Evolutionary conservation across 2,888 invertebrate genomes (phyloP), one percentile per base, ranked within the genome.

Genomic region (Nesidiocoris tenuis): DNA sequence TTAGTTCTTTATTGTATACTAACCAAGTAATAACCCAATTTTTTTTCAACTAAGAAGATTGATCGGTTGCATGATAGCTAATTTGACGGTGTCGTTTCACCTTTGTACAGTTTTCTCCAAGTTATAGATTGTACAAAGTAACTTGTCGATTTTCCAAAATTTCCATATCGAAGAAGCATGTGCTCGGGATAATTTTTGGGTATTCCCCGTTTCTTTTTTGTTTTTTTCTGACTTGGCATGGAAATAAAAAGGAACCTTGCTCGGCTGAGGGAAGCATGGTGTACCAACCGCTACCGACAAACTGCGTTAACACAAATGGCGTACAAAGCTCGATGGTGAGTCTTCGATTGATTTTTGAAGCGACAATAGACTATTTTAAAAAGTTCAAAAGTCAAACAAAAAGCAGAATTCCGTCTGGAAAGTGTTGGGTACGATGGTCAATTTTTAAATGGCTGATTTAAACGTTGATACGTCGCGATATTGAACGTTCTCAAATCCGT

Each of bases 281-380:
- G 64, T 81, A 81, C 77, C 81, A 80, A 77, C 81, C 81, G 66
- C 79, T 81, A 56, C 81, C 81, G 39, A 81, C 81, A 77, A 81
- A 81, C 78, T 80, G 80, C 17, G 66, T 64, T 18, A 25, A 39
- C 74, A 74, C 19, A 23, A 65, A 74, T 24, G 74, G 74, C 74
- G 65, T 74, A n/a, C 74, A 74, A 25, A 64, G 56, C 24, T 78
- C 78, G 39, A 61, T 59, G 71, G 78, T 78, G 74, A 77, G 78
- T 76, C 16, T 7, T 54, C 55, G 9, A 54, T n/a, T n/a, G n/a
- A n/a, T n/a, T n/a, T n/a, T n/a, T n/a, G n/a, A n/a, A n/a, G n/a
- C n/a, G n/a, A n/a, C n/a, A n/a, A n/a, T n/a, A n/a, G n/a, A n/a
- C n/a, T n/a, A n/a, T n/a, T n/a, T n/a, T n/a, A n/a, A n/a, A n/a